Evolutionary conservation across 2,888 invertebrate species (phyloP).

Genomic region (Neocrepidodera transversa): DNA sequence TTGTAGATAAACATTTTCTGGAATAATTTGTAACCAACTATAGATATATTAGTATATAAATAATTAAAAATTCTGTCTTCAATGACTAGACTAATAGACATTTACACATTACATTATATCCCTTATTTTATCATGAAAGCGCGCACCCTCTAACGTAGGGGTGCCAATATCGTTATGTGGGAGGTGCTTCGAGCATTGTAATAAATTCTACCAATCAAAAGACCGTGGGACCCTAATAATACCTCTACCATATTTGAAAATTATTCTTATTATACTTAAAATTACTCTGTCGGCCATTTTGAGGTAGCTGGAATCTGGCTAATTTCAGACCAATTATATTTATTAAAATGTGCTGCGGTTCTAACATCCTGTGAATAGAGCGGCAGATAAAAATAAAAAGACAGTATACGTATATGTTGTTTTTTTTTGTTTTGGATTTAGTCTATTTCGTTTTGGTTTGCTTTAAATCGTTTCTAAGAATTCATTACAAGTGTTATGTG

Average conservation of each 20-base stretch:
- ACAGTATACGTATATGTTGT: conserved; percentile 22
- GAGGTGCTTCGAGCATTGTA: conserved; percentile 47
- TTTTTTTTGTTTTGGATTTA: not conserved
- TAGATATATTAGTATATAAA: too few species aligned
- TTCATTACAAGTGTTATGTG: not conserved
- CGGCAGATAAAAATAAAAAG: conserved; percentile 2
- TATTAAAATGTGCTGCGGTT: conserved; percentile 20
- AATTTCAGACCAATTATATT: conserved; percentile 31
- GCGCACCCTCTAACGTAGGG: conserved; percentile 35
- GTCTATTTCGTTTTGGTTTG: conserved; percentile 27
- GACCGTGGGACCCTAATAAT: conserved; percentile 48
- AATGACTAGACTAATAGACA: not conserved
- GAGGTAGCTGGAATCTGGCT: conserved; percentile 42
- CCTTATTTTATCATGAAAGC: conserved; percentile 13
- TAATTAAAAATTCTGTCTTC: too few species aligned
- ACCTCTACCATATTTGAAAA: conserved; percentile 59
- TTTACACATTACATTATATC: conserved; percentile 1
- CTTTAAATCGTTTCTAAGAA: not conserved
- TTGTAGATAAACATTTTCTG: too few species aligned
- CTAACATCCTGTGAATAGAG: conserved; percentile 25
- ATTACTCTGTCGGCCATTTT: conserved; percentile 56
- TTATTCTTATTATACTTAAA: conserved; percentile 59
- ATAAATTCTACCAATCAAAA: conserved; percentile 45
- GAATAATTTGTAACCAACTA: too few species aligned
- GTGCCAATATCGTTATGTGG: conserved; percentile 37